These are phyloP conservation scores for Sorex araneus DNA, from an alignment of 2,113 vertebrate genomes.

Conservation along the genomic window DNA sequence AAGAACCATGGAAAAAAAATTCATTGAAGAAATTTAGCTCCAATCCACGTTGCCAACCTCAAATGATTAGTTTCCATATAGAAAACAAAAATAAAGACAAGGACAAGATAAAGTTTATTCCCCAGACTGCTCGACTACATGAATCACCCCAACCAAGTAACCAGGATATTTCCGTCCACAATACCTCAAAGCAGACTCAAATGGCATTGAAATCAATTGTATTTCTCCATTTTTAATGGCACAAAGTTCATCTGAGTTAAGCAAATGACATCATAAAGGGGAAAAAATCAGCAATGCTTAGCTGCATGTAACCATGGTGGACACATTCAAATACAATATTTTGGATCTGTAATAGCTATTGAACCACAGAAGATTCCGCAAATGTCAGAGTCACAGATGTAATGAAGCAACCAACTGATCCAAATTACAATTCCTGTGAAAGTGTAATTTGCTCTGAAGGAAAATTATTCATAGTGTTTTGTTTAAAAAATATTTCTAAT, in stretches of 20 bases:
- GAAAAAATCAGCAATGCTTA: not conserved
- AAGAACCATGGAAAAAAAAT: conserved; percentile 75
- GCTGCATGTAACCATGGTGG: conserved; percentile 1
- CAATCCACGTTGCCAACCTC: conserved; percentile 80
- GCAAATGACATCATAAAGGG: conserved; percentile 67
- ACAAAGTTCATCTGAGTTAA: conserved; percentile 83
- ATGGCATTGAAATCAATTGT: conserved; percentile 78
- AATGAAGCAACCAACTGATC: conserved; percentile 8
- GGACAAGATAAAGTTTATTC: conserved; percentile 84
- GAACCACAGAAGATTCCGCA: conserved; percentile 8
- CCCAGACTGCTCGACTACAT: conserved; percentile 73
- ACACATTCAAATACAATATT: conserved; percentile 1
- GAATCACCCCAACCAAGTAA: conserved; percentile 82
- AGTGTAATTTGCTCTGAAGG: conserved; percentile 4
- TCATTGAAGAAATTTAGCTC: conserved; percentile 77
- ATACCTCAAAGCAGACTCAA: conserved; percentile 83
- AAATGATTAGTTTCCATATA: conserved; percentile 84
- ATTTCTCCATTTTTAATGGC: conserved; percentile 81
- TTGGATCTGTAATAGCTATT: not conserved
- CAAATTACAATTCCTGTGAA: conserved; percentile 24
- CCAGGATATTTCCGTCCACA: conserved; percentile 85
- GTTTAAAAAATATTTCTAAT: conserved; percentile 47
- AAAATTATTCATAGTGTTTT: conserved; percentile 61
- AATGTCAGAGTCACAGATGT: not conserved
- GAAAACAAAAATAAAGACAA: conserved; percentile 85